Base-by-base conservation (phyloP, 1,140 invertebrate genomes). In the Drosophila pseudoobscura region DNA sequence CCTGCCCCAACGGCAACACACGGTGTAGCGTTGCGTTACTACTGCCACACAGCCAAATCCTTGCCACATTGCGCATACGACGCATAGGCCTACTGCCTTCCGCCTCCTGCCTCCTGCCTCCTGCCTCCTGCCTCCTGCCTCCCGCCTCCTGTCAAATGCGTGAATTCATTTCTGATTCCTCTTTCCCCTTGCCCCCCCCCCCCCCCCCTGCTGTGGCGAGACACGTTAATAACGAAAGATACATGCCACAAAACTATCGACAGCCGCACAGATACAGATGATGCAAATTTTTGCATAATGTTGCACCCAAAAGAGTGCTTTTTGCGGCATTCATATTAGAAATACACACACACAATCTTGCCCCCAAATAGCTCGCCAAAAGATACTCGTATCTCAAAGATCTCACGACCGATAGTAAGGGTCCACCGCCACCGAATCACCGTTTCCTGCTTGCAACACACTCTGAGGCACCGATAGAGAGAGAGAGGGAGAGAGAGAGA, bases 331-430 rank as follows among this genome's bases (percentile, higher is more conserved):
- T 5, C 24, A 26, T 73, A 73, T 73, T 73, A 73, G 39, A 74
- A 70, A 72, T 41, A 72, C 47, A 59, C 24, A 31, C 31, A 29
- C 15, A 31, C 49, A 24, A 3, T 0, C 31, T 8, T 39, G 9
- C 11, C 9, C 35, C 9, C 35, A 1, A 11, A 35, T 9, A 35
- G 9, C 66, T 75, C 49, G 49, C 65, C 69, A 66, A 55, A 54
- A 64, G 24, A 26, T 26, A 26, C 24, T 26, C 24, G 24, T 62
- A 64, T 20, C 52, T 41, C 45, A 20, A n/a, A 60, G 80, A 85
- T 85, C 80, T 87, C 55, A 77, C 74, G 62, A 63, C 75, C 75
- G 82, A 85, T 85, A 82, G 82, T 78, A 68, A 75, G 63, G 78
- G 57, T 87, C 71, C 74, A 75, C 29, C 70, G 74, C 73, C 51